Evolutionary conservation across 2,888 invertebrate species (phyloP).

Genomic region (Cephus pygmeus): DNA sequence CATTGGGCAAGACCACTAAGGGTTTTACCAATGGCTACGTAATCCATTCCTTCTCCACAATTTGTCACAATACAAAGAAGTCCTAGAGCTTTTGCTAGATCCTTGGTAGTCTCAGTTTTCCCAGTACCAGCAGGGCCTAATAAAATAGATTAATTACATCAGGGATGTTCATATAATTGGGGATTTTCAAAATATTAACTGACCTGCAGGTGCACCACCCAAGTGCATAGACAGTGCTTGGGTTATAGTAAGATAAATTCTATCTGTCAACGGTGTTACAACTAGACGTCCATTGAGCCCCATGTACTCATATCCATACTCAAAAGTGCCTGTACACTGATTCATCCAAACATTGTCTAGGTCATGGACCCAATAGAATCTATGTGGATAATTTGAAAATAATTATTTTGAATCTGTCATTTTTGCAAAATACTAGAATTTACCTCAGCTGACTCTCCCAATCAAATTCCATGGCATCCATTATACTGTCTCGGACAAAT

Average conservation of each 20-base stretch:
- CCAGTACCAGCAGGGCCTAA: slow-evolving; percentile 83
- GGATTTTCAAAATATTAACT: slow-evolving; percentile 6
- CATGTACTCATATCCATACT: slow-evolving; percentile 97
- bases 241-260: slow-evolving; percentile 92
- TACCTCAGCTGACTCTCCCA: slow-evolving; percentile 91
- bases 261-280: slow-evolving; percentile 91
- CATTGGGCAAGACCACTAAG: slow-evolving; percentile 84
- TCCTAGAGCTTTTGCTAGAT: slow-evolving; percentile 90
- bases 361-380: slow-evolving; percentile 88
- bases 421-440: background rate
- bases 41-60: slow-evolving; percentile 95
- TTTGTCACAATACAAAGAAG: slow-evolving; percentile 87
- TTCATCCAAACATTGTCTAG: slow-evolving; percentile 83
- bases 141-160: slow-evolving; percentile 7
- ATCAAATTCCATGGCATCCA: slow-evolving; percentile 86
- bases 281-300: slow-evolving; percentile 91
- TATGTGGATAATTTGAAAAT: slow-evolving; percentile 17
- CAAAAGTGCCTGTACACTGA: slow-evolving; percentile 89
- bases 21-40: slow-evolving; percentile 82
- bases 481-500: slow-evolving; percentile 83
- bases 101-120: slow-evolving; percentile 93
- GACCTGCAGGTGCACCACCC: slow-evolving; percentile 90
- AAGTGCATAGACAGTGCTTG: slow-evolving; percentile 92
- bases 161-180: background rate
- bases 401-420: background rate